Conservation (phyloP, 2,797 vertebrate species). For the Cyprinodon diabolis region DNA sequence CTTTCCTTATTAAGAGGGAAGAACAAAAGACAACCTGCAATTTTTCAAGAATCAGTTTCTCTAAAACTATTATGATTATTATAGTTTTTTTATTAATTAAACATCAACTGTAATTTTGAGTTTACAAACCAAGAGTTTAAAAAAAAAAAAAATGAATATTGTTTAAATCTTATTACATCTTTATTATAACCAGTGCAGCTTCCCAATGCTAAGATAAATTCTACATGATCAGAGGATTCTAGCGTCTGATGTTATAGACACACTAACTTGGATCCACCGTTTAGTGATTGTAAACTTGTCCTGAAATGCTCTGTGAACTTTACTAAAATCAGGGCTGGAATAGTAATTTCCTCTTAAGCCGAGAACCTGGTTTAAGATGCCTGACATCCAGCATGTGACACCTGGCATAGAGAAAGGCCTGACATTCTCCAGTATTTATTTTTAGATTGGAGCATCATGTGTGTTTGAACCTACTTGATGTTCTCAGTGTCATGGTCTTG, state of each 20-base stretch:
- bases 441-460: background rate
- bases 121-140: background rate
- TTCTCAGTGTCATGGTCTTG: background rate
- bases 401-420: background rate
- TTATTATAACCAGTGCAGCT: background rate
- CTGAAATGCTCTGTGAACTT: background rate
- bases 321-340: background rate
- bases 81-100: background rate
- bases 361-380: background rate
- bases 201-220: background rate
- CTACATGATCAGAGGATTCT: background rate
- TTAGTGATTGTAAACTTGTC: background rate
- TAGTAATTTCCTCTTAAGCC: background rate
- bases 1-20: background rate
- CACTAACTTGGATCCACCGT: background rate
- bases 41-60: background rate
- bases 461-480: background rate
- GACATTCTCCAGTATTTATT: background rate
- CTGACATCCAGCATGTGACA: background rate
- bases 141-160: background rate
- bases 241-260: background rate
- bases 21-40: background rate
- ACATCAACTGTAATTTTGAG: background rate
- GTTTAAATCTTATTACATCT: background rate
- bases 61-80: background rate